Conservation (phyloP, 2,888 invertebrate species). For the Plebejus melissa region DNA sequence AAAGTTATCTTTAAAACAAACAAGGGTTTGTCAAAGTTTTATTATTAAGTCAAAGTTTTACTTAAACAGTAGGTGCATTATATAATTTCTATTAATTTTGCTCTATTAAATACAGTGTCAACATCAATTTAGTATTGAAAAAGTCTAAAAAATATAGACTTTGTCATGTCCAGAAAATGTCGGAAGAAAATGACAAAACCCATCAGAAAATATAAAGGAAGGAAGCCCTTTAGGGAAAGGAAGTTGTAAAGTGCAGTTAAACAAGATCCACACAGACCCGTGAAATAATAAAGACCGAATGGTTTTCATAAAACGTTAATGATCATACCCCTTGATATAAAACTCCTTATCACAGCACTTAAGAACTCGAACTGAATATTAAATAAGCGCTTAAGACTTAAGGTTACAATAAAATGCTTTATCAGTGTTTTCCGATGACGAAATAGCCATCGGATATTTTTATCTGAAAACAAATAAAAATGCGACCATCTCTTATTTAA, state of each 20-base stretch:
- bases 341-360: conserved; percentile 26
- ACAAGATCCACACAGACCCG: neutral
- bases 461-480: neutral
- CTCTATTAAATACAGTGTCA: neutral
- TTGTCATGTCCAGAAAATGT: neutral
- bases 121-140: neutral
- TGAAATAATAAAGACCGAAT: conserved; percentile 26
- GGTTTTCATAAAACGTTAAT: conserved; percentile 27
- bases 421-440: conserved; percentile 3
- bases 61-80: neutral
- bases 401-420: neutral
- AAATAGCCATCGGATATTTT: neutral
- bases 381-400: conserved; percentile 17
- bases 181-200: neutral
- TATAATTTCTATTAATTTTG: neutral
- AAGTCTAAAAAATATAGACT: neutral
- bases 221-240: neutral
- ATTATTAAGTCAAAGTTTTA: too few relatives aligned
- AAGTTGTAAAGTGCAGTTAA: conserved; percentile 21
- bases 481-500: neutral
- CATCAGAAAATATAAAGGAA: neutral
- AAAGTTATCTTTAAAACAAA: neutral
- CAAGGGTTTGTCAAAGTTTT: too few relatives aligned
- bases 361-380: conserved; percentile 29
- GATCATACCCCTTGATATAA: conserved; percentile 19